phyloP scores from a whole-genome alignment of 1,140 invertebrate species.

The Amphibalanus amphitrite region DNA sequence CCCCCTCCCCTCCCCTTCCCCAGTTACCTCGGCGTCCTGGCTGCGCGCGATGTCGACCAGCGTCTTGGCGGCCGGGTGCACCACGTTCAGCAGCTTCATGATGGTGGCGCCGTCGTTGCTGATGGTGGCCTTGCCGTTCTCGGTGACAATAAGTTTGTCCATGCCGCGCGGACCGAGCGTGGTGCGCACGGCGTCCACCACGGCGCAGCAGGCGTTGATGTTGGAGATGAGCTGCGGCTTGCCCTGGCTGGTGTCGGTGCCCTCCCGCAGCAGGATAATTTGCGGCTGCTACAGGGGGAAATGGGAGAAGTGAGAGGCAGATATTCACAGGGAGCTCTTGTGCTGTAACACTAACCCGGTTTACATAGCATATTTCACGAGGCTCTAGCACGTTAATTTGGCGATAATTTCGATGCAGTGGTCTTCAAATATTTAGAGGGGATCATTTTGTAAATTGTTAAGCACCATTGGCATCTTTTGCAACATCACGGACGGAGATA shows the following conservation, averaged over 20 bases:
- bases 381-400: too few species aligned
- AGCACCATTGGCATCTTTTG: too few species aligned
- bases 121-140: constrained; percentile 73
- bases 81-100: constrained; percentile 88
- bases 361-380: too few species aligned
- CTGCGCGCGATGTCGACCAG: constrained; percentile 98
- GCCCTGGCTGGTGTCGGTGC: constrained; percentile 90
- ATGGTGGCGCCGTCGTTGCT: constrained; percentile 99
- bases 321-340: too few species aligned
- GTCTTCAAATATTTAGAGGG: too few species aligned
- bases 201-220: constrained; percentile 95
- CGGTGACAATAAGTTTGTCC: constrained; percentile 96
- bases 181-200: constrained; percentile 88
- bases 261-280: constrained; percentile 94
- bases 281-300: constrained; percentile 68
- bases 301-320: too few species aligned
- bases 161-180: constrained; percentile 96
- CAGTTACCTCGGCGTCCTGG: constrained; percentile 98
- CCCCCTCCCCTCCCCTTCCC: too few species aligned
- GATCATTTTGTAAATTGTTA: too few species aligned
- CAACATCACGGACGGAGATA: too few species aligned
- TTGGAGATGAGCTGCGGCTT: constrained; percentile 93
- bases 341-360: too few species aligned
- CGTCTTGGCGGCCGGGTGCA: constrained; percentile 94
- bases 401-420: too few species aligned